Percentiles rank a stretch among this genome's conserved stretches.
phyloP scores from a whole-genome alignment of 2,888 invertebrate species.

The Chaitophorus viminalis region DNA sequence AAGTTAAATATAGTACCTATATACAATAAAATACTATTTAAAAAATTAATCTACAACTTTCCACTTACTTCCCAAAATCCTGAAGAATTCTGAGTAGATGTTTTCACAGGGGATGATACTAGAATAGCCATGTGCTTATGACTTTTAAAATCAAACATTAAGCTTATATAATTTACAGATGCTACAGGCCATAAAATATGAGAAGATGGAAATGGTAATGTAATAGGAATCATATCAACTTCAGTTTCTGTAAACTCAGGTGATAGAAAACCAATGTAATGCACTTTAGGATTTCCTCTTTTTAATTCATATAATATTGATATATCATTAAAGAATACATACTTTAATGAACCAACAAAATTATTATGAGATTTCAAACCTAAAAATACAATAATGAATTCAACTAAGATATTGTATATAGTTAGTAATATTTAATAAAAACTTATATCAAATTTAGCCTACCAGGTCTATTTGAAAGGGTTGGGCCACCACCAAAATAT shows the following conservation, averaged over 20 bases:
- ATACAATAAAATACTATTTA: not conserved
- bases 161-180: conserved; percentile 76
- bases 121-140: conserved; percentile 84
- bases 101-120: conserved; percentile 83
- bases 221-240: conserved; percentile 88
- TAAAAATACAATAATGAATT: conserved; percentile 64
- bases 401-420: too few relatives aligned
- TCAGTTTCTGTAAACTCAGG: conserved; percentile 86
- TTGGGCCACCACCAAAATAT: conserved; percentile 90
- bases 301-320: conserved; percentile 90
- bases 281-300: conserved; percentile 85
- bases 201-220: conserved; percentile 89
- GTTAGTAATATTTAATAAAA: not conserved
- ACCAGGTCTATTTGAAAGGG: conserved; percentile 77
- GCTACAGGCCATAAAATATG: conserved; percentile 90
- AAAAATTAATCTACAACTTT: not conserved
- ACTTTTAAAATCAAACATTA: conserved; percentile 88
- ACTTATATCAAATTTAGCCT: not conserved
- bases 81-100: conserved; percentile 71
- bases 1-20: not conserved
- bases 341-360: conserved; percentile 89
- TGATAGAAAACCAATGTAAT: conserved; percentile 81
- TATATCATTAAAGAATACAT: conserved; percentile 92
- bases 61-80: conserved; percentile 86
- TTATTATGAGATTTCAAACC: conserved; percentile 83